Evolutionary conservation across 1,140 invertebrate species (phyloP).

Genomic region (Limonius californicus): DNA sequence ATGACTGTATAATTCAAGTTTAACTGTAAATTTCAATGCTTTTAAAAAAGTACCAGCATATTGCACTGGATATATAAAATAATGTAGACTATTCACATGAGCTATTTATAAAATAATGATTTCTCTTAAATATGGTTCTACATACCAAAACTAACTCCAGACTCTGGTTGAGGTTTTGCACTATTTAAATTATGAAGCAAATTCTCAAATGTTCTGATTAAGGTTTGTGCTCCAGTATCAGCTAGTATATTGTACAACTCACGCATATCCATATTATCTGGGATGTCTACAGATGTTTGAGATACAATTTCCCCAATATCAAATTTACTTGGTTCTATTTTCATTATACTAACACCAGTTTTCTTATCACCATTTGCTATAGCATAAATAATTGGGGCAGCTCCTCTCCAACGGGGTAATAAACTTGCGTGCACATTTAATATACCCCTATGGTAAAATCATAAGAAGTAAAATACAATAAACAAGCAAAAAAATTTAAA

Average conservation of each 20-base stretch:
- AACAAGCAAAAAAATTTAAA: too few species aligned
- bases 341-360: conserved; percentile 88
- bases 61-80: too few species aligned
- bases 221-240: conserved; percentile 62
- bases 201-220: conserved; percentile 60
- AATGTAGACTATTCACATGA: too few species aligned
- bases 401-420: conserved; percentile 88
- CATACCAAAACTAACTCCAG: conserved; percentile 66
- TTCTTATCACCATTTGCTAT: conserved; percentile 75
- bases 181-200: conserved; percentile 57
- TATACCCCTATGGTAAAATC: conserved; percentile 70
- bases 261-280: conserved; percentile 58
- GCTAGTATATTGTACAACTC: conserved; percentile 66
- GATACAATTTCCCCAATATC: conserved; percentile 81
- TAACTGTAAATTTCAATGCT: too few species aligned
- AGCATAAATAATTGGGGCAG: conserved; percentile 81
- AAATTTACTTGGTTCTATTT: conserved; percentile 80
- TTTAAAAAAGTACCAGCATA: too few species aligned
- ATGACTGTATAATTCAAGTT: too few species aligned
- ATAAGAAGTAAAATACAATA: too few species aligned
- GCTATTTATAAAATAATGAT: neutral
- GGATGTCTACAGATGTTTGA: conserved; percentile 61
- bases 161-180: conserved; percentile 57
- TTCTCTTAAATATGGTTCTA: conserved; percentile 16
- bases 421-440: conserved; percentile 90